Evolutionary conservation across 2,113 vertebrate species (phyloP).

Genomic region (Syrmaticus mikado): DNA sequence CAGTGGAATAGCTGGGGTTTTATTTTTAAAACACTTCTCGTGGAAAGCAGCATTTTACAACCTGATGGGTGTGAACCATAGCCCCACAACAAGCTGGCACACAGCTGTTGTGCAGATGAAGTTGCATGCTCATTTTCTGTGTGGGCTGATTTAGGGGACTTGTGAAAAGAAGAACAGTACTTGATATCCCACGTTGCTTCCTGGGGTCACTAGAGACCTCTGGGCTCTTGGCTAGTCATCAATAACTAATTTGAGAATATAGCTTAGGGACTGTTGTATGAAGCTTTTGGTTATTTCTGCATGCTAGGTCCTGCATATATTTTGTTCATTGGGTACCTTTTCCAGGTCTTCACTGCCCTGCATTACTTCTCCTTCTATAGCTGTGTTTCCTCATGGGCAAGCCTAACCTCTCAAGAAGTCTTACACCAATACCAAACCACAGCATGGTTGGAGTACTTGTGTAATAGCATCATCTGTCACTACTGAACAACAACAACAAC

Average conservation of each 20-base stretch:
- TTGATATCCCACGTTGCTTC: neutral
- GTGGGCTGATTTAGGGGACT: neutral
- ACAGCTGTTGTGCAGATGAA: neutral
- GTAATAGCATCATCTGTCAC: neutral
- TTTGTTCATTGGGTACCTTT: neutral
- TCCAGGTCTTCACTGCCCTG: neutral
- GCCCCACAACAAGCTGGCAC: neutral
- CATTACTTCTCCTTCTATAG: neutral
- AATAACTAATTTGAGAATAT: neutral
- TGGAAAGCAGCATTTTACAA: conserved; percentile 36
- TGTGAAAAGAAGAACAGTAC: neutral
- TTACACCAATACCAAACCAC: neutral
- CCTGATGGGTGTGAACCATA: neutral
- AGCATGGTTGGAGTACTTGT: neutral
- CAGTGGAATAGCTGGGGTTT: neutral
- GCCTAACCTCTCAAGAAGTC: neutral
- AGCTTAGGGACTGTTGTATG: neutral
- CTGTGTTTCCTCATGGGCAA: neutral
- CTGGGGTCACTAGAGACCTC: neutral
- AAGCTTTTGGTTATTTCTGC: neutral
- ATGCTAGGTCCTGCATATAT: neutral
- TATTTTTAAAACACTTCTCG: neutral
- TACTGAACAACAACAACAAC: neutral
- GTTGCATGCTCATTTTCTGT: neutral
- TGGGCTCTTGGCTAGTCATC: neutral